A percentile compares a stretch with the other conserved stretches of the same genome.
Evolutionary conservation across 2,888 invertebrate genomes (phyloP).

Genomic region (Cosmia pyralina): DNA sequence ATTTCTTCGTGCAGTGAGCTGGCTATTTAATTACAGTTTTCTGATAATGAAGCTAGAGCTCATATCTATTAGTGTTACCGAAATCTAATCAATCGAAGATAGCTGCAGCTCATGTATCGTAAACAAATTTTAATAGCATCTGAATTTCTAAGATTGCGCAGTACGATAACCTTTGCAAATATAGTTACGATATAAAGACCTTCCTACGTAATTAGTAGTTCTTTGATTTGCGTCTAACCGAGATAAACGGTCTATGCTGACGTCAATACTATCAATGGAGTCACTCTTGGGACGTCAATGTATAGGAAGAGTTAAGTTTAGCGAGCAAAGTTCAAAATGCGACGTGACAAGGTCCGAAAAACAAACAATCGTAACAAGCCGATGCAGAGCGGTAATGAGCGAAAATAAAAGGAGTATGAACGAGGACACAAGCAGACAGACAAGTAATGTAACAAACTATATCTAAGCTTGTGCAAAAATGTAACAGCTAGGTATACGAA

Average conservation of each 20-base stretch:
- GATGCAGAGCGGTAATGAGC: constrained; percentile 15
- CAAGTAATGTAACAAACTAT: constrained; percentile 55
- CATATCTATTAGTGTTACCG: background rate
- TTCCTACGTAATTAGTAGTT: constrained; percentile 63
- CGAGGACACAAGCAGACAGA: constrained; percentile 48
- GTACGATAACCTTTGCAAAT: constrained; percentile 68
- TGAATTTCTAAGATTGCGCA: constrained; percentile 42
- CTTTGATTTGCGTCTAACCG: constrained; percentile 67
- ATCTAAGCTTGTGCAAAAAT: constrained; percentile 54
- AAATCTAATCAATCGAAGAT: constrained; percentile 24
- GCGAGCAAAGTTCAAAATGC: constrained; percentile 34
- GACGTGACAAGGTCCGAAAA: constrained; percentile 36
- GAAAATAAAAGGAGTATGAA: constrained; percentile 52
- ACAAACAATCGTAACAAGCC: constrained; percentile 32
- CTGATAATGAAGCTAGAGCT: constrained; percentile 3
- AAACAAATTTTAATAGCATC: constrained; percentile 40
- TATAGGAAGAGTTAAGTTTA: constrained; percentile 41
- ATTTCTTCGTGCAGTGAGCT: constrained; percentile 23
- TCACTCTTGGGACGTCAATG: constrained; percentile 59
- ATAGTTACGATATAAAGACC: constrained; percentile 51
- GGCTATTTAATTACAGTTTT: constrained; percentile 14
- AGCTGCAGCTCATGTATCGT: constrained; percentile 13
- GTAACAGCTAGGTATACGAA: constrained; percentile 30
- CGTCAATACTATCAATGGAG: constrained; percentile 72
- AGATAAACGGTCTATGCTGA: constrained; percentile 69